Evolutionary conservation across 1,140 invertebrate genomes (phyloP).

Genomic region (Metaphire vulgaris): DNA sequence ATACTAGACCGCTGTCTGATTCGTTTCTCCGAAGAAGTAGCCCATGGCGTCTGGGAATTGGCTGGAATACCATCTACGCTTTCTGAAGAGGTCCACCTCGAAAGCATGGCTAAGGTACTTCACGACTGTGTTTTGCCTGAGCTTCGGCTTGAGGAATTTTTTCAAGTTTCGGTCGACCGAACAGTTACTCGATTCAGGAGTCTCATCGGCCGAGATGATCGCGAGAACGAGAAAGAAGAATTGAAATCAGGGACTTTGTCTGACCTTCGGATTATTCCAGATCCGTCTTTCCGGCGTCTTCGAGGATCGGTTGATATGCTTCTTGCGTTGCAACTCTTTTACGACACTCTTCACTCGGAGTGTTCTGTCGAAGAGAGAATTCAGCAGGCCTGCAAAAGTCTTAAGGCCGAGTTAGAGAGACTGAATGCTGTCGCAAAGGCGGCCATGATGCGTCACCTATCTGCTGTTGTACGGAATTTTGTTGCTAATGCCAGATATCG

Average conservation of each 20-base stretch:
- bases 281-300: conserved; percentile 71
- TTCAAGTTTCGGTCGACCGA: not conserved
- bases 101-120: not conserved
- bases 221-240: not conserved
- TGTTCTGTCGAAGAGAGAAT: not conserved
- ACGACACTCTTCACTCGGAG: not conserved
- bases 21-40: conserved; percentile 70
- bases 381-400: not conserved
- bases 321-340: conserved; percentile 58
- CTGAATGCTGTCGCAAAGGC: conserved; percentile 62
- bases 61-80: conserved; percentile 67
- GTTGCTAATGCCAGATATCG: conserved; percentile 66
- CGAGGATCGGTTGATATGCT: conserved; percentile 73
- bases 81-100: conserved; percentile 59
- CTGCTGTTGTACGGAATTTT: conserved; percentile 74
- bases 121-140: not conserved
- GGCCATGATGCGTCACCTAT: conserved; percentile 66
- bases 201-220: not conserved
- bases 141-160: not conserved
- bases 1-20: conserved; percentile 78
- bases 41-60: conserved; percentile 65
- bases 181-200: not conserved
- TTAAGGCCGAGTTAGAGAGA: not conserved
- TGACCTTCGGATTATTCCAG: conserved; percentile 64
- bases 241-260: no score